Conservation (phyloP, 2,888 invertebrate genomes). For the Dicycla oo region DNA sequence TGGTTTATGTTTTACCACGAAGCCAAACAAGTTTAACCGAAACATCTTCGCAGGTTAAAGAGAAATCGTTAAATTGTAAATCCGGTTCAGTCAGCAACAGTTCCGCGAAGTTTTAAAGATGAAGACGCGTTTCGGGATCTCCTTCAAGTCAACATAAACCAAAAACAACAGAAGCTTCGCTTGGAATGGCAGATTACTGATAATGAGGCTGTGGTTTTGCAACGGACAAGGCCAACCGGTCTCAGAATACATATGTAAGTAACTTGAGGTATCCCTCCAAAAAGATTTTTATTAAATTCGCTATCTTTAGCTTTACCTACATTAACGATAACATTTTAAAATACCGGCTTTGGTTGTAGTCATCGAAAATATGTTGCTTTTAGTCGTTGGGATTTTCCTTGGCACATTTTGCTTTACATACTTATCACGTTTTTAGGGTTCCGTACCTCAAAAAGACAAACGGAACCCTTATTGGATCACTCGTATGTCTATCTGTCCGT, state of each 20-base stretch:
- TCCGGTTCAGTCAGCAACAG: conserved; percentile 33
- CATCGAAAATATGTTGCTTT: conserved; percentile 20
- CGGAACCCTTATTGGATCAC: too few species aligned
- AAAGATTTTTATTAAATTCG: conserved; percentile 27
- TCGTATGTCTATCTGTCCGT: too few species aligned
- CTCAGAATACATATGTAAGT: conserved; percentile 60
- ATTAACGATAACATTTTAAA: conserved; percentile 24
- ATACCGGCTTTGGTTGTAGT: conserved; percentile 14
- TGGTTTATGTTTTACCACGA: conserved; percentile 13
- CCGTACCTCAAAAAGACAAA: too few species aligned
- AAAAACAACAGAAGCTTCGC: conserved; percentile 51
- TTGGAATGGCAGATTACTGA: conserved; percentile 66
- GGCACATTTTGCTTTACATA: background rate
- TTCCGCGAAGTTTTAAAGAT: conserved; percentile 31
- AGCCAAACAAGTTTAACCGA: conserved; percentile 32
- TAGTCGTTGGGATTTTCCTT: conserved; percentile 36
- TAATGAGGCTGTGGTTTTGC: conserved; percentile 65
- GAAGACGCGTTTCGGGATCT: conserved; percentile 30
- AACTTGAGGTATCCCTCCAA: conserved; percentile 49
- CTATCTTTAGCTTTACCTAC: conserved; percentile 15
- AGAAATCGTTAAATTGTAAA: conserved; percentile 44
- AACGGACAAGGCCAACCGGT: conserved; percentile 78
- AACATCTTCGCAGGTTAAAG: conserved; percentile 39
- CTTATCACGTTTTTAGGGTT: background rate
- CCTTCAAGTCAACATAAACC: conserved; percentile 19